Conservation (phyloP, 2,113 vertebrate genomes). For the Lamprotornis superbus region DNA sequence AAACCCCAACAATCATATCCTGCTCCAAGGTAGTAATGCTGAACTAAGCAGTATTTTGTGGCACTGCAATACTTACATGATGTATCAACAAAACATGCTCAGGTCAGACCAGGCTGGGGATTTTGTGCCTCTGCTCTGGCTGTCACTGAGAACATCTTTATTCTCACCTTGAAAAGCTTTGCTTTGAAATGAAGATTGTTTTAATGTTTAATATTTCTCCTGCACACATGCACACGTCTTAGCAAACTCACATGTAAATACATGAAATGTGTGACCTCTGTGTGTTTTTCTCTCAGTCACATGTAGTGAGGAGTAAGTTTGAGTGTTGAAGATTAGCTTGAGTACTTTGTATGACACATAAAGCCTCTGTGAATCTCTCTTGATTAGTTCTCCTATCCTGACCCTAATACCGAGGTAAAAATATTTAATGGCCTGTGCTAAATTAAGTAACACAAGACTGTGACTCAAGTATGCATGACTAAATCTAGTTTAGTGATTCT, state of each 20-base stretch:
- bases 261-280: background rate
- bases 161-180: background rate
- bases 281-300: background rate
- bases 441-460: background rate
- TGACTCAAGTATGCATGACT: background rate
- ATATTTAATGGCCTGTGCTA: constrained; percentile 27
- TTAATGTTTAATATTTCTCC: background rate
- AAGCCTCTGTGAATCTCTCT: background rate
- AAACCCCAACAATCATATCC: background rate
- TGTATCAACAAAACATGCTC: background rate
- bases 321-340: constrained; percentile 9
- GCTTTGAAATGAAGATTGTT: background rate
- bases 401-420: constrained; percentile 46
- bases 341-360: constrained; percentile 2
- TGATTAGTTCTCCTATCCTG: background rate
- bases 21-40: background rate
- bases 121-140: background rate
- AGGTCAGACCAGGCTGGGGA: background rate
- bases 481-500: constrained; percentile 1
- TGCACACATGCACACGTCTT: background rate
- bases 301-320: background rate
- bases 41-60: background rate
- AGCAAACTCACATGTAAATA: background rate
- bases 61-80: background rate
- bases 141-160: background rate